A percentile compares a stretch with the other conserved stretches of the same genome.
Evolutionary conservation across 2,113 vertebrate species (phyloP).

Genomic region (Camelus bactrianus): DNA sequence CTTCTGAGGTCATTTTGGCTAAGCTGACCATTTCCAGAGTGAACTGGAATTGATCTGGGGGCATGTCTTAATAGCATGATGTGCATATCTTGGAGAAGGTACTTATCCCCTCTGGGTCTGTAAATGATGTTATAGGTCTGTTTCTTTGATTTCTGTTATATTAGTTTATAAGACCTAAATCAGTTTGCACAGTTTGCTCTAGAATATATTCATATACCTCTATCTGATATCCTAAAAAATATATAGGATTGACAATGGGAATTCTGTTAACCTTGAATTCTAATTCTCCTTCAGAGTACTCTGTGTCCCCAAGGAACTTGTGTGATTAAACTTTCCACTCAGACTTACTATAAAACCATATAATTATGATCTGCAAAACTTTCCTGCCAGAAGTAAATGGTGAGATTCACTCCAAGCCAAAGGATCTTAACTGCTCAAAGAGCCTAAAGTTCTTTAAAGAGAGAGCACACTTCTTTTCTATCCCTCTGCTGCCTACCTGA

Average conservation of each 20-base stretch:
- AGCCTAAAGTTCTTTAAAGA: conserved; percentile 28
- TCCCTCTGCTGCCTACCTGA: neutral
- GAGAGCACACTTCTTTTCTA: neutral
- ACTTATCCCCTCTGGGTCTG: neutral
- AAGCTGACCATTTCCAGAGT: conserved; percentile 65
- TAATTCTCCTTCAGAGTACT: conserved; percentile 29
- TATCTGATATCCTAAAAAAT: neutral
- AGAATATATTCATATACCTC: conserved; percentile 32
- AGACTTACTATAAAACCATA: neutral
- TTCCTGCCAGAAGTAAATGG: conserved; percentile 21
- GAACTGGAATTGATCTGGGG: conserved; percentile 42
- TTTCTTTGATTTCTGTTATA: conserved; percentile 44
- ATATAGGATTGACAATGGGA: neutral
- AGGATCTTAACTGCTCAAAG: neutral
- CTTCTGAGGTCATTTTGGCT: conserved; percentile 68
- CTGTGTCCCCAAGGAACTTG: neutral
- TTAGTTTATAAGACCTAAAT: conserved; percentile 19
- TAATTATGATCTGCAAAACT: neutral
- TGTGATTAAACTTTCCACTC: neutral
- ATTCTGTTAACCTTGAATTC: conserved; percentile 3
- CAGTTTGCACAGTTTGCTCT: neutral
- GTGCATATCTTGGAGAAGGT: neutral
- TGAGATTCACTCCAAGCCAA: neutral
- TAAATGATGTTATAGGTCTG: neutral
- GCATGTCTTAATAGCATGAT: conserved; percentile 41